These are phyloP conservation scores for Clarias gariepinus DNA, from an alignment of 2,113 vertebrate genomes.

Conservation along the genomic window DNA sequence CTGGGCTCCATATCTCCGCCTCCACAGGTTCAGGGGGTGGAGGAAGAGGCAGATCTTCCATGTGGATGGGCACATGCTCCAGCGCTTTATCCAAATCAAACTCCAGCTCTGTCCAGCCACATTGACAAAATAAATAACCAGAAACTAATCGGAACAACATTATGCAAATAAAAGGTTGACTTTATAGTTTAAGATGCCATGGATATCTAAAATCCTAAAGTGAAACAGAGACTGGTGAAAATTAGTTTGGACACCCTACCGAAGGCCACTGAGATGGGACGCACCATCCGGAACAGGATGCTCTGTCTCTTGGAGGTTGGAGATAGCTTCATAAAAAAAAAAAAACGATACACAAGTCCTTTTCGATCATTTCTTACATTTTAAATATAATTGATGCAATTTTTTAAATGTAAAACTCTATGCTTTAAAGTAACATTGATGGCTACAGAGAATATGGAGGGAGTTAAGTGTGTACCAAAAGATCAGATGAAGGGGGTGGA, in stretches of 20 bases:
- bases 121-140: not conserved
- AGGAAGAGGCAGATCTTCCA: conserved; percentile 82
- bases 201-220: not conserved
- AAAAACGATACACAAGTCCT: not conserved
- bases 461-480: conserved; percentile 30
- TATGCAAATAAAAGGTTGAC: not conserved
- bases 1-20: conserved; percentile 63
- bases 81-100: conserved; percentile 95
- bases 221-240: not conserved
- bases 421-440: not conserved
- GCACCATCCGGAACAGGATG: conserved; percentile 93
- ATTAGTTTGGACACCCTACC: conserved; percentile 71
- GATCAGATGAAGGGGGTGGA: conserved; percentile 55
- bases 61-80: conserved; percentile 90
- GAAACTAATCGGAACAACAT: not conserved
- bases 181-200: not conserved
- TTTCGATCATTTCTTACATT: not conserved
- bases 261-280: conserved; percentile 92
- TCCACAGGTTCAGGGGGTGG: conserved; percentile 48
- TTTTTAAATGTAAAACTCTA: not conserved
- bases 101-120: conserved; percentile 84
- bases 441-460: not conserved
- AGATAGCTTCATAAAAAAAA: conserved; percentile 76
- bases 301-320: conserved; percentile 95
- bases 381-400: not conserved